A percentile compares a stretch with the other conserved stretches of the same genome.
phyloP scores from a whole-genome alignment of 2,888 invertebrate genomes.

The Lepidonotus clava region DNA sequence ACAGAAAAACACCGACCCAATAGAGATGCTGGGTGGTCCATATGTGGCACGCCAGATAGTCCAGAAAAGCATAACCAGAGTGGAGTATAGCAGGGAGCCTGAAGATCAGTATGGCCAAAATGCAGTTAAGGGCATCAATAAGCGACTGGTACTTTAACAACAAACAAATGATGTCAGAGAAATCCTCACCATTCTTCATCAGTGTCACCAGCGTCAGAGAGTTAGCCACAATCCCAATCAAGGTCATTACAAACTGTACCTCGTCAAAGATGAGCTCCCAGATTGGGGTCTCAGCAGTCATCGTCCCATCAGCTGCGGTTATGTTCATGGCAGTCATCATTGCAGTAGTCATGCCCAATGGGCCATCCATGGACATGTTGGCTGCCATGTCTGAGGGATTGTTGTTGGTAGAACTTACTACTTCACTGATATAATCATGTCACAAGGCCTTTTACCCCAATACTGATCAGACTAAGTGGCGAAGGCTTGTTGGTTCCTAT shows the following conservation, averaged over 20 bases:
- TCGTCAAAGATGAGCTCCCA: conserved; percentile 2
- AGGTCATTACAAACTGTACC: background rate
- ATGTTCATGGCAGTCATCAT: too few species aligned
- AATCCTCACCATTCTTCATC: background rate
- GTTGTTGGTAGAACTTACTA: too few species aligned
- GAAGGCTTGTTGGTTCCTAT: too few species aligned
- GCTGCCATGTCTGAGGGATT: too few species aligned
- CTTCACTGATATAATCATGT: too few species aligned
- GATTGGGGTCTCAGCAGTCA: background rate
- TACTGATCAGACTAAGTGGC: too few species aligned
- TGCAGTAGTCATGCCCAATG: too few species aligned
- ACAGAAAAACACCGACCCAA: background rate
- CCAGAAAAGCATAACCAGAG: too few species aligned
- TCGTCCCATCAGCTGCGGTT: background rate
- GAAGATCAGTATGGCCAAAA: background rate
- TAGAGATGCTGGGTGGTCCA: background rate
- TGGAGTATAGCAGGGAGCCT: too few species aligned
- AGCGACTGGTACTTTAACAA: background rate
- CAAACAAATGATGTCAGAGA: conserved; percentile 15
- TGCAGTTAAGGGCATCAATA: background rate
- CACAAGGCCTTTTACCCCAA: too few species aligned
- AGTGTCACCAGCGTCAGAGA: background rate
- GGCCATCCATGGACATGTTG: too few species aligned
- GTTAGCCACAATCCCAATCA: background rate
- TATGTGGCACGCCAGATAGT: background rate